Percentiles rank a stretch among this genome's conserved stretches.
phyloP scores from a whole-genome alignment of 2,797 vertebrate genomes.

The Schizopygopsis malacanthus region DNA sequence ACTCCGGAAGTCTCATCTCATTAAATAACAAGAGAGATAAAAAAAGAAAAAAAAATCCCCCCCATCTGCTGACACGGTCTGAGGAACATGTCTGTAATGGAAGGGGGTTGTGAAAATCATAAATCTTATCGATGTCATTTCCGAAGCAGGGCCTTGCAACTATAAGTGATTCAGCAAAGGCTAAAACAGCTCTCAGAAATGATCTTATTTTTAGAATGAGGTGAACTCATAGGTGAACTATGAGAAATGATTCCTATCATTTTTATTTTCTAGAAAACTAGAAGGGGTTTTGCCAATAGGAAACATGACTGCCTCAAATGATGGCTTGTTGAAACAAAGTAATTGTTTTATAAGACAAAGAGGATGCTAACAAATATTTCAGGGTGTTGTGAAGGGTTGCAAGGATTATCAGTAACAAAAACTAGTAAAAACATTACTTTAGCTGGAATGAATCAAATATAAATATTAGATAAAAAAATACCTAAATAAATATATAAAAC shows the following conservation, averaged over 20 bases:
- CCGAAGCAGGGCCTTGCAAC: not conserved
- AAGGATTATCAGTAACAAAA: too few species aligned
- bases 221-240: not conserved
- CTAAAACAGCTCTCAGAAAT: not conserved
- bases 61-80: conserved; percentile 74
- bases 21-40: conserved; percentile 68
- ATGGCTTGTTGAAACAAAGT: not conserved
- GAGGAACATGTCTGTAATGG: conserved; percentile 52
- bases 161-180: conserved; percentile 11
- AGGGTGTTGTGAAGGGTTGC: not conserved
- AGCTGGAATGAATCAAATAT: not conserved
- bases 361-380: not conserved
- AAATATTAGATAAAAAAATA: not conserved
- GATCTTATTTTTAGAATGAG: not conserved
- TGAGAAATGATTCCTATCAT: not conserved
- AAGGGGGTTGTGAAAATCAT: conserved; percentile 31
- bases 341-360: not conserved
- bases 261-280: not conserved
- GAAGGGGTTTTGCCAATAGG: not conserved
- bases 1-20: conserved; percentile 82
- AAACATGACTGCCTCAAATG: not conserved
- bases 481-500: too few species aligned
- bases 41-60: conserved; percentile 59
- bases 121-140: conserved; percentile 40
- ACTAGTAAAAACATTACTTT: not conserved